Percentiles rank a stretch among this genome's conserved stretches.
Evolutionary conservation across 2,888 invertebrate species (phyloP).

Genomic region (Cinara cedri): DNA sequence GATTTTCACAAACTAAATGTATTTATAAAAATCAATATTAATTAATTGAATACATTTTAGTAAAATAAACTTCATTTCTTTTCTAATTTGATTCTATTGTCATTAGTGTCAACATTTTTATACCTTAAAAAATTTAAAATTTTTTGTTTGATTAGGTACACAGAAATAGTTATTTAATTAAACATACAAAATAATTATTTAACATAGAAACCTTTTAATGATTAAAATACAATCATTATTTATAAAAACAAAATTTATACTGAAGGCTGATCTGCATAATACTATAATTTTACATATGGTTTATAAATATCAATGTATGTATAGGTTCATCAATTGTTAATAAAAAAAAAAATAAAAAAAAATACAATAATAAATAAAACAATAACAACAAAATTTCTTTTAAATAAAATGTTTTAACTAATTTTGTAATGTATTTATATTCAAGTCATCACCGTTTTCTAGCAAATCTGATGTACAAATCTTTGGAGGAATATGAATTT

Average conservation of each 20-base stretch:
- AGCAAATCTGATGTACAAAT: conserved; percentile 52
- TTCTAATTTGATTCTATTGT: too few relatives aligned
- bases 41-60: not conserved
- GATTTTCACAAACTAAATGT: not conserved
- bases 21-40: not conserved
- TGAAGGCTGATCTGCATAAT: conserved; percentile 9
- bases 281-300: conserved; percentile 24
- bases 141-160: not conserved
- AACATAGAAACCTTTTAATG: conserved; percentile 12
- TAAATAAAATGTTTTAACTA: conserved; percentile 44
- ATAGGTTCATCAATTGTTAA: conserved; percentile 34
- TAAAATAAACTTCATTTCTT: not conserved
- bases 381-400: conserved; percentile 46
- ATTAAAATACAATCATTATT: conserved; percentile 40
- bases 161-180: not conserved
- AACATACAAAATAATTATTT: conserved; percentile 13
- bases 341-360: too few relatives aligned
- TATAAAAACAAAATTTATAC: conserved; percentile 3
- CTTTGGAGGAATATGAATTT: conserved; percentile 66
- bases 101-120: too few relatives aligned
- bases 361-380: conserved; percentile 41
- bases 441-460: conserved; percentile 55
- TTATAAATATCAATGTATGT: not conserved
- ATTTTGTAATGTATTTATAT: conserved; percentile 56
- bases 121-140: not conserved